Conservation (phyloP, 2,113 vertebrate genomes). For the Oreotrochilus melanogaster region DNA sequence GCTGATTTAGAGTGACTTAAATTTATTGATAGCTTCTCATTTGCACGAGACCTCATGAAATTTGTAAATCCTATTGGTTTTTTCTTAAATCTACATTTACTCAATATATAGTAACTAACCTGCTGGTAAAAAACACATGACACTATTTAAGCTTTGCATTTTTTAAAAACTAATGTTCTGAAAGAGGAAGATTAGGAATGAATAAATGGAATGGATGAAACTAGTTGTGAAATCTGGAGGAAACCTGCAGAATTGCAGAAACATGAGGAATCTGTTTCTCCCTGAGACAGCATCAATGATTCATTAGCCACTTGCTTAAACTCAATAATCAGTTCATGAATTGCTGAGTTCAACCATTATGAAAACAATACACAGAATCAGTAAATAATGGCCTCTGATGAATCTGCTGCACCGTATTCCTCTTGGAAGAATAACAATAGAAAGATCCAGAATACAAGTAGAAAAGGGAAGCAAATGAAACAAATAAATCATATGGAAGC, state of each 20-base stretch:
- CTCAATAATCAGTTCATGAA: slow-evolving; percentile 66
- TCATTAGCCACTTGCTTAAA: slow-evolving; percentile 71
- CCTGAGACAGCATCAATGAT: slow-evolving; percentile 65
- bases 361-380: slow-evolving; percentile 68
- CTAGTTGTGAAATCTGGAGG: not conserved
- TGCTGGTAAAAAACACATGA: not conserved
- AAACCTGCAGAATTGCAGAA: slow-evolving; percentile 56
- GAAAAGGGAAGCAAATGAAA: slow-evolving; percentile 25
- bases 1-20: not conserved
- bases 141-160: not conserved
- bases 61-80: not conserved
- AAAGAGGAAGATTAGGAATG: not conserved
- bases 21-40: not conserved
- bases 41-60: not conserved
- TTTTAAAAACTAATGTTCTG: not conserved
- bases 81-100: not conserved
- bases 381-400: slow-evolving; percentile 69
- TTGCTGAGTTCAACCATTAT: slow-evolving; percentile 62
- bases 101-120: not conserved
- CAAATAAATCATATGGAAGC: not conserved
- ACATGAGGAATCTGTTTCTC: slow-evolving; percentile 32
- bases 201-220: not conserved
- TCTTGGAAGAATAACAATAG: slow-evolving; percentile 45
- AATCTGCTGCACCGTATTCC: slow-evolving; percentile 40
- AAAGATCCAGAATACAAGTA: slow-evolving; percentile 28